These are phyloP conservation scores for Aselliscus stoliczkanus DNA, from an alignment of 2,797 vertebrate genomes.

Conservation along the genomic window DNA sequence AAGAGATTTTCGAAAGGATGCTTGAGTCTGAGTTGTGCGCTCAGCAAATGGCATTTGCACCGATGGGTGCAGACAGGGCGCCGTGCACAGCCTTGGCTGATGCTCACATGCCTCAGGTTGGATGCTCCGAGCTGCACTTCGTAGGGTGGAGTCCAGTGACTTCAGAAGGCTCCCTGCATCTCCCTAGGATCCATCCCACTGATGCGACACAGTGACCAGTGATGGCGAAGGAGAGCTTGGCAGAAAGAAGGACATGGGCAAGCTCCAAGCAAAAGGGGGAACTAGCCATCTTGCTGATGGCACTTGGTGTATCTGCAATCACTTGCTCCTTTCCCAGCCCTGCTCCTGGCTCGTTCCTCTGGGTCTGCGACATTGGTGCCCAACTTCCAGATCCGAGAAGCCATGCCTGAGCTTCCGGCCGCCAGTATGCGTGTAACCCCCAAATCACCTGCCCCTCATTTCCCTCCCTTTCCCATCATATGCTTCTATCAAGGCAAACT, in stretches of 20 bases:
- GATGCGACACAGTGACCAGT: rapidly evolving
- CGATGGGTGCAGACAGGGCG: rapidly evolving
- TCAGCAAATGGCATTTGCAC: neutral
- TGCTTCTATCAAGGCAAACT: rapidly evolving
- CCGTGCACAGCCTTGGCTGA: rapidly evolving
- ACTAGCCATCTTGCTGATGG: rapidly evolving
- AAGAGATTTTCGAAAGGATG: neutral
- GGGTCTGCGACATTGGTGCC: no score
- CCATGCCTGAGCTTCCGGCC: rapidly evolving
- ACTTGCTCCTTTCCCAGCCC: neutral
- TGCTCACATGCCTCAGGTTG: no score
- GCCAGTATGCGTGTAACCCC: rapidly evolving
- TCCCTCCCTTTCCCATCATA: rapidly evolving
- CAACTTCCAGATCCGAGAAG: rapidly evolving
- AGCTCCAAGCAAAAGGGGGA: no score
- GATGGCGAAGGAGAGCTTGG: neutral
- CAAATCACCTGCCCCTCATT: rapidly evolving
- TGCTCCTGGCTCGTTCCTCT: rapidly evolving
- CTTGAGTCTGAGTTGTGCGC: neutral
- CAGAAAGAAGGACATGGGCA: rapidly evolving
- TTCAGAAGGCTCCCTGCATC: neutral
- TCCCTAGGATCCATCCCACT: neutral
- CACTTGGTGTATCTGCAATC: neutral
- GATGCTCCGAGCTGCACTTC: no score
- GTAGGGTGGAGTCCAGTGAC: no score